A percentile compares a stretch with the other conserved stretches of the same genome.
Evolutionary conservation across 2,797 vertebrate genomes (phyloP).

Genomic region (Serranus cabrilla): DNA sequence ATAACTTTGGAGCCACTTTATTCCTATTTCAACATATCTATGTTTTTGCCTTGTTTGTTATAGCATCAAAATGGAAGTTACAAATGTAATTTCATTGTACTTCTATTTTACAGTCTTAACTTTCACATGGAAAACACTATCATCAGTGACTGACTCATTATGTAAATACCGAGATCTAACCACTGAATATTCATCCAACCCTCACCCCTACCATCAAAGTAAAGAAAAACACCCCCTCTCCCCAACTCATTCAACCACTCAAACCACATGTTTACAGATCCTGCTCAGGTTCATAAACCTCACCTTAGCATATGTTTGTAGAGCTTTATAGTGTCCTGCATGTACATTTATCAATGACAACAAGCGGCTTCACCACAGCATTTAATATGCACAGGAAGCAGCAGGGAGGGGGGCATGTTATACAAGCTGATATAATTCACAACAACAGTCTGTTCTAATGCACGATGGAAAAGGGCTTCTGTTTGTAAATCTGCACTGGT

Average conservation of each 20-base stretch:
- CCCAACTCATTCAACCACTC: background rate
- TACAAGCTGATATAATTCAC: background rate
- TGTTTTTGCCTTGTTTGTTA: too few species aligned
- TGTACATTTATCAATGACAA: background rate
- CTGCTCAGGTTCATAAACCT: background rate
- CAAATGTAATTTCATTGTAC: too few species aligned
- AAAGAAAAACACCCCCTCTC: background rate
- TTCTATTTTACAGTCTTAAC: too few species aligned
- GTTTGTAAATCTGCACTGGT: background rate
- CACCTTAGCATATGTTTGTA: background rate
- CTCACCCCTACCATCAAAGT: background rate
- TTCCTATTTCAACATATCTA: too few species aligned
- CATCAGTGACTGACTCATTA: background rate
- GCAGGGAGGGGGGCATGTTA: background rate
- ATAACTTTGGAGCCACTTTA: background rate
- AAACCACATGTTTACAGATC: background rate
- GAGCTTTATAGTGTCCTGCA: background rate
- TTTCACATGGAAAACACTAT: background rate
- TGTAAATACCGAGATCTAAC: background rate
- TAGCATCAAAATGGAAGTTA: too few species aligned
- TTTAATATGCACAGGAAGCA: background rate
- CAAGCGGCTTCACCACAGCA: background rate
- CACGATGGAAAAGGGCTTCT: background rate
- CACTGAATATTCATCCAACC: background rate
- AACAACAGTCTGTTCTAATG: background rate